phyloP scores from a whole-genome alignment of 2,888 invertebrate species.

The Ectobius pallidus region DNA sequence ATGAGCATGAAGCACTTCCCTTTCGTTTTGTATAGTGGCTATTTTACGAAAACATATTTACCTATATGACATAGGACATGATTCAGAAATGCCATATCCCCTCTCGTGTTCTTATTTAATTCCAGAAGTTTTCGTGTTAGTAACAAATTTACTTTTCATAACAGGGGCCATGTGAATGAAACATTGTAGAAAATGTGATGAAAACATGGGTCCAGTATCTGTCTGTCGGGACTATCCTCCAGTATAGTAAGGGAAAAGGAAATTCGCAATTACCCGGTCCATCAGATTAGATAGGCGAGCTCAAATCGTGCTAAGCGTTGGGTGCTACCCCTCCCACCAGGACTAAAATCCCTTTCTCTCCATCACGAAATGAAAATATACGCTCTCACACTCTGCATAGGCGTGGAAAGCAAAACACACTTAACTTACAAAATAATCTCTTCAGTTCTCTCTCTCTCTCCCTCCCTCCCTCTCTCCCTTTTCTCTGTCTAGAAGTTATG shows the following conservation, averaged over 20 bases:
- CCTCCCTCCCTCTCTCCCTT: no score
- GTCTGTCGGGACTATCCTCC: neutral
- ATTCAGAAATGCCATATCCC: no score
- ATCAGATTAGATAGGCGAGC: constrained; percentile 29
- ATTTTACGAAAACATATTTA: no score
- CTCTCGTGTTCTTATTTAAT: no score
- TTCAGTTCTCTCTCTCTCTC: no score
- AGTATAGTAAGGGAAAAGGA: constrained; percentile 32
- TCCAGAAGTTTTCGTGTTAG: no score
- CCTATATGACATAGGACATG: no score
- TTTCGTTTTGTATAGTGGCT: no score
- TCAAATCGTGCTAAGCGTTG: neutral
- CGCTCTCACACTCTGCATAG: neutral
- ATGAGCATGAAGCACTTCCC: no score
- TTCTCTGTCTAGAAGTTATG: neutral
- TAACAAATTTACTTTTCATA: no score
- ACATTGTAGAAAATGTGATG: no score
- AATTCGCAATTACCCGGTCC: constrained; percentile 40
- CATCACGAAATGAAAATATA: constrained; percentile 11
- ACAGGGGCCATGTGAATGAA: no score
- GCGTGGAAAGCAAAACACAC: neutral
- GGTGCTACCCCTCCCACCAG: neutral
- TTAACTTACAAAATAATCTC: neutral
- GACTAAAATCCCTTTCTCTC: neutral
- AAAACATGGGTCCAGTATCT: neutral